Conservation (phyloP, 2,113 vertebrate genomes). For the Ahaetulla prasina region DNA sequence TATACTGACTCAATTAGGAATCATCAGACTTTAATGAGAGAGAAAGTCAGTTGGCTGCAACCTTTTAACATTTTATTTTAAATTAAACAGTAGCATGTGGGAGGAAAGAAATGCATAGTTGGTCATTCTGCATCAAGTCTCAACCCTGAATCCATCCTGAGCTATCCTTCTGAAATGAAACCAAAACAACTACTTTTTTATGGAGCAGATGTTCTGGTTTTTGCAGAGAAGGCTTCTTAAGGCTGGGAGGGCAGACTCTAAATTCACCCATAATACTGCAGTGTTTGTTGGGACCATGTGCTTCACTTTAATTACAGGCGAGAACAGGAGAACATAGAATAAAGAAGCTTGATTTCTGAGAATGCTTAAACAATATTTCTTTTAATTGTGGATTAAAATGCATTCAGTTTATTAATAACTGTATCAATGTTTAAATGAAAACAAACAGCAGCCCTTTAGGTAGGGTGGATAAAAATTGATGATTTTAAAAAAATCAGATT, state of each 20-base stretch:
- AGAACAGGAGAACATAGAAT: background rate
- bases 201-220: background rate
- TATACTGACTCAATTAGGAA: slow-evolving; percentile 34
- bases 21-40: slow-evolving; percentile 30
- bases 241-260: background rate
- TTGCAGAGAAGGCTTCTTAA: background rate
- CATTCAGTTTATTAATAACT: background rate
- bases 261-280: background rate
- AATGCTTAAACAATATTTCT: background rate
- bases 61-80: slow-evolving; percentile 23
- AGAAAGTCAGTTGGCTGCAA: slow-evolving; percentile 15
- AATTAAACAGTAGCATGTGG: background rate
- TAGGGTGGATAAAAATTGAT: too few relatives aligned
- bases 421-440: background rate
- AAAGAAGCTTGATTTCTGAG: background rate
- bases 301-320: background rate
- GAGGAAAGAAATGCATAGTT: background rate
- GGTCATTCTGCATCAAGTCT: background rate
- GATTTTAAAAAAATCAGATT: too few relatives aligned
- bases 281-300: too few relatives aligned
- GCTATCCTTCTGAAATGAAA: too few relatives aligned
- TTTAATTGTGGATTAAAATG: background rate
- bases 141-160: background rate
- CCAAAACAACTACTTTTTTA: background rate
- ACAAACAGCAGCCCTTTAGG: background rate